Conservation (phyloP, 64 coral and sea anemone genomes). For the Acropora tenuis region DNA sequence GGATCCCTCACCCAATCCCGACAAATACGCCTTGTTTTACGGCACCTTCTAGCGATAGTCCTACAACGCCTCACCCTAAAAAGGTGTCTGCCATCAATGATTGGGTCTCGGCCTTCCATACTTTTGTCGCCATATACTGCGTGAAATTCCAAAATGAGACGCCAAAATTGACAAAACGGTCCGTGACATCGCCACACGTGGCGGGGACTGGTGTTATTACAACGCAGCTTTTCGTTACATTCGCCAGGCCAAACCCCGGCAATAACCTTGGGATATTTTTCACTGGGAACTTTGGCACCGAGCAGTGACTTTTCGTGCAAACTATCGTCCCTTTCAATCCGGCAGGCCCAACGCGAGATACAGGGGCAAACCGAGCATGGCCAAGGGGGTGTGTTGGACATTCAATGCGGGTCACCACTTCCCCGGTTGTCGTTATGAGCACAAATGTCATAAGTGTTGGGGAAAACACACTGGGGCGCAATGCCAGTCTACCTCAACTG, state of each 20-base stretch:
- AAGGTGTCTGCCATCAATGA: too few species aligned
- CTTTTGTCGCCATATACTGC: too few species aligned
- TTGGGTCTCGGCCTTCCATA: too few species aligned
- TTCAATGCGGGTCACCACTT: neutral
- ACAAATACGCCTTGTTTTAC: neutral
- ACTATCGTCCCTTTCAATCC: too few species aligned
- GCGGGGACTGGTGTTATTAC: slow-evolving; percentile 31
- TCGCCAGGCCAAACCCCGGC: neutral
- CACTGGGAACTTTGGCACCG: slow-evolving; percentile 24
- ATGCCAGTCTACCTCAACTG: neutral
- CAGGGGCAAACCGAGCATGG: neutral
- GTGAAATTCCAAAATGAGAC: slow-evolving; percentile 7
- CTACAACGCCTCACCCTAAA: neutral
- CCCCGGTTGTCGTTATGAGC: slow-evolving; percentile 14
- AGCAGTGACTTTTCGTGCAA: neutral
- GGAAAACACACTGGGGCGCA: neutral
- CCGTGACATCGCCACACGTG: neutral
- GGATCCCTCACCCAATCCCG: neutral
- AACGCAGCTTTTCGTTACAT: slow-evolving; percentile 10
- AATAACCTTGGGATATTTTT: slow-evolving; percentile 7
- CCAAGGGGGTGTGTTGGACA: neutral
- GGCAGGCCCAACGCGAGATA: too few species aligned
- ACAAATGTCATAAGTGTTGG: slow-evolving; percentile 27
- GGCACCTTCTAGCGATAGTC: neutral
- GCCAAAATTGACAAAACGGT: neutral